Conservation (phyloP, 2,113 vertebrate genomes). For the Scophthalmus maximus region DNA sequence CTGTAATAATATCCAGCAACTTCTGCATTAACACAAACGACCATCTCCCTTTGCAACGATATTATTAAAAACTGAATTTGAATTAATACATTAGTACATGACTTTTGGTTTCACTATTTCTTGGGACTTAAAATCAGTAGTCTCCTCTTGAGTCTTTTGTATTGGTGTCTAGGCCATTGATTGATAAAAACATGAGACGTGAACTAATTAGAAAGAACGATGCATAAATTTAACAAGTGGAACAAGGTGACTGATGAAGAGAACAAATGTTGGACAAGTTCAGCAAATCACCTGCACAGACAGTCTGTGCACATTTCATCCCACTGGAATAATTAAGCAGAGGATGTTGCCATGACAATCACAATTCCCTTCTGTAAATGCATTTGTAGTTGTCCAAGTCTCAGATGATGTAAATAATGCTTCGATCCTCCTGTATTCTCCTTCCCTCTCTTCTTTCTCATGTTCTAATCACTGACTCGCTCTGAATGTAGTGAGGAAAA, state of each 20-base stretch:
- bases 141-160: too few relatives aligned
- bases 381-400: neutral
- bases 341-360: constrained; percentile 6
- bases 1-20: neutral
- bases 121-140: too few relatives aligned
- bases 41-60: too few relatives aligned
- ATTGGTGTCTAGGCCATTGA: too few relatives aligned
- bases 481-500: too few relatives aligned
- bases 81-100: too few relatives aligned
- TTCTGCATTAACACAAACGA: neutral
- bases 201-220: too few relatives aligned
- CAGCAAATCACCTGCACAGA: neutral
- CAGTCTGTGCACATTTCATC: neutral
- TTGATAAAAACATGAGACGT: too few relatives aligned
- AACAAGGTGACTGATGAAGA: too few relatives aligned
- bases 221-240: too few relatives aligned
- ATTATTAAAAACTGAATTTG: too few relatives aligned
- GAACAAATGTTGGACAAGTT: neutral
- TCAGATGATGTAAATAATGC: constrained; percentile 5
- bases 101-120: neutral
- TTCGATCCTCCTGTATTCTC: neutral
- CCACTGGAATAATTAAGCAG: constrained; percentile 28
- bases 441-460: neutral
- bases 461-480: neutral
- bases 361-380: constrained; percentile 7